Percentiles rank a stretch among this genome's conserved stretches.
Conservation (phyloP, 2,888 invertebrate species). For the Lydus trimaculatus region DNA sequence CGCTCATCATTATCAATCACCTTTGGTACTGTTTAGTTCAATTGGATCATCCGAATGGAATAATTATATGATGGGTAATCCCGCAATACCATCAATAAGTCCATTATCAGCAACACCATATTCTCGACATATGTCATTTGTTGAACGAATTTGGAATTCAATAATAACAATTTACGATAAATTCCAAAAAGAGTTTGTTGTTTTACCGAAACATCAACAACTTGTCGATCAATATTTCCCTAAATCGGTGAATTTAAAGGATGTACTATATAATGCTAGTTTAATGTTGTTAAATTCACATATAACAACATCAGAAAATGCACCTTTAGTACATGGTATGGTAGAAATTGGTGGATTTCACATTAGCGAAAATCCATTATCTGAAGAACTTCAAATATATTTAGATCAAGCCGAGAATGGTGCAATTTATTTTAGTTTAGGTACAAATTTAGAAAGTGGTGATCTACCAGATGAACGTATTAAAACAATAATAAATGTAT, state of each 20-base stretch:
- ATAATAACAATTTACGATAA: slow-evolving; percentile 51
- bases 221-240: slow-evolving; percentile 49
- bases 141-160: slow-evolving; percentile 64
- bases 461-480: slow-evolving; percentile 48
- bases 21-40: slow-evolving; percentile 57
- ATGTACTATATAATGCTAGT: slow-evolving; percentile 44
- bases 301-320: slow-evolving; percentile 61
- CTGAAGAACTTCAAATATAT: slow-evolving; percentile 51
- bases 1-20: slow-evolving; percentile 54
- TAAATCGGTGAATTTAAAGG: slow-evolving; percentile 43
- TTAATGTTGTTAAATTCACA: slow-evolving; percentile 57
- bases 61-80: slow-evolving; percentile 62
- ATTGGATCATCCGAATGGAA: slow-evolving; percentile 60
- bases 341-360: slow-evolving; percentile 68
- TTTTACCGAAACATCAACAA: slow-evolving; percentile 40
- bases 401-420: slow-evolving; percentile 55
- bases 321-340: slow-evolving; percentile 63
- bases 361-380: slow-evolving; percentile 34
- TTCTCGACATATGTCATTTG: slow-evolving; percentile 62
- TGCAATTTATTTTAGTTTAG: slow-evolving; percentile 59
- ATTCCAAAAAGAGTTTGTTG: slow-evolving; percentile 39
- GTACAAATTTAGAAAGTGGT: slow-evolving; percentile 55
- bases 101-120: slow-evolving; percentile 60
- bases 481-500: slow-evolving; percentile 50
- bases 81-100: slow-evolving; percentile 62